Evolutionary conservation across 2,888 invertebrate species (phyloP).

Genomic region (Callinectes sapidus): DNA sequence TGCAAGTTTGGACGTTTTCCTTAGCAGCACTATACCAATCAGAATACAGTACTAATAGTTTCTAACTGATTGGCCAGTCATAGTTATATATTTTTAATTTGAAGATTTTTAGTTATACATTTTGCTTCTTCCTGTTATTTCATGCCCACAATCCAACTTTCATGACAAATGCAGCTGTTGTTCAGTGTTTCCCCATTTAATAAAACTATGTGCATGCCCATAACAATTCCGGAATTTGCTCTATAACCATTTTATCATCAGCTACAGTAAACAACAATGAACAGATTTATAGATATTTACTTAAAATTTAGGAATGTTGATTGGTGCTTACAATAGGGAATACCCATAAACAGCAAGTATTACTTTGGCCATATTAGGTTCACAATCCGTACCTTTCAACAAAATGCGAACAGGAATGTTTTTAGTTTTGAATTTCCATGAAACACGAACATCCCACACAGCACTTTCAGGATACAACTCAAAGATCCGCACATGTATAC

Average conservation of each 20-base stretch:
- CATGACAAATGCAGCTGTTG: constrained; percentile 47
- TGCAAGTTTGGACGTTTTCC: constrained; percentile 67
- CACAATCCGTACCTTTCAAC: constrained; percentile 49
- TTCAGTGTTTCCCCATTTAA: constrained; percentile 44
- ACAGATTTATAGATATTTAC: constrained; percentile 54
- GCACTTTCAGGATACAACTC: constrained; percentile 51
- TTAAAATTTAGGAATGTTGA: constrained; percentile 63
- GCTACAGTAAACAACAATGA: constrained; percentile 58
- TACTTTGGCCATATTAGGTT: constrained; percentile 66
- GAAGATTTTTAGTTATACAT: constrained; percentile 44
- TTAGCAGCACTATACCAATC: constrained; percentile 57
- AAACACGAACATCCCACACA: constrained; percentile 57
- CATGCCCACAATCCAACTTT: constrained; percentile 53
- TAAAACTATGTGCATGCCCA: constrained; percentile 56
- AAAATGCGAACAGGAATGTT: constrained; percentile 53
- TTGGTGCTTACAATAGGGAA: constrained; percentile 63
- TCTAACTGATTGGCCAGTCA: constrained; percentile 56
- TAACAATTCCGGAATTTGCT: constrained; percentile 43
- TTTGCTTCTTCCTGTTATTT: constrained; percentile 58
- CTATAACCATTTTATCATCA: constrained; percentile 42
- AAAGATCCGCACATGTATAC: constrained; percentile 41
- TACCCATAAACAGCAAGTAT: constrained; percentile 59
- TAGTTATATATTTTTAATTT: constrained; percentile 51
- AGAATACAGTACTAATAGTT: constrained; percentile 54
- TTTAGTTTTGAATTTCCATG: constrained; percentile 44